Evolutionary conservation across 2,113 vertebrate species (phyloP), one percentile per base, ranked within the genome.

Genomic region (Falcunculus frontatus): DNA sequence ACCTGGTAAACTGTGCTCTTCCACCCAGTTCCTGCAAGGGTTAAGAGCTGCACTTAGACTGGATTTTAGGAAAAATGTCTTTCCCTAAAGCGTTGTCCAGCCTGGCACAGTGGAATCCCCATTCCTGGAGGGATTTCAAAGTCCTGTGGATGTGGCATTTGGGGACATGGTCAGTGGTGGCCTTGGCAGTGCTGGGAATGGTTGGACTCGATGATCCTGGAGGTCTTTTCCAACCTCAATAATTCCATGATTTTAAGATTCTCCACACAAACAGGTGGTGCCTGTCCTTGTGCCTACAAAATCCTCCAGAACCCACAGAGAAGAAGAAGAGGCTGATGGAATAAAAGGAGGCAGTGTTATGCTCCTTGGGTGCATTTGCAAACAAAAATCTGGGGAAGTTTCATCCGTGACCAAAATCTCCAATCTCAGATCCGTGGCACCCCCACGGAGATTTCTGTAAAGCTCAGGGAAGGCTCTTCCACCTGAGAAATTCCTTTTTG

Each of bases 1-100:
- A 56, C 15, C 16, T 0, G 0, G 14, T 4, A 6, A 44, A 62
- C 27, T n/a, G 11, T 16, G 77, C 33, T 27, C 11, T 12, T 10
- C 39, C 44, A 67, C 35, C 42, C 55, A 30, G 13, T 29, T 83
- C 68, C 64, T 67, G 72, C 25, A 44, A 69, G 80, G 49, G 60
- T 75, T 19, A 46, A 47, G 79, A 69, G 49, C 5, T 30, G 33
- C 25, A 49, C 49, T 63, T 15, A 2, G 41, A 5, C 2, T 33
- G 59, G 68, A 81, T 42, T 52, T 73, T 19, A 50, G 33, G 77
- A 37, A 23, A 80, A 88, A 56, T 4, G 2, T 56, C 14, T 56
- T 41, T n/a, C 7, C 41, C 57, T 21, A 27, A 49, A 64, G 50
- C 2, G 12, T 6, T 49, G 32, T 42, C 67, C 57, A 55, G 29